A percentile compares a stretch with the other conserved stretches of the same genome.
phyloP scores from a whole-genome alignment of 2,113 vertebrate genomes.

The Struthidea cinerea region DNA sequence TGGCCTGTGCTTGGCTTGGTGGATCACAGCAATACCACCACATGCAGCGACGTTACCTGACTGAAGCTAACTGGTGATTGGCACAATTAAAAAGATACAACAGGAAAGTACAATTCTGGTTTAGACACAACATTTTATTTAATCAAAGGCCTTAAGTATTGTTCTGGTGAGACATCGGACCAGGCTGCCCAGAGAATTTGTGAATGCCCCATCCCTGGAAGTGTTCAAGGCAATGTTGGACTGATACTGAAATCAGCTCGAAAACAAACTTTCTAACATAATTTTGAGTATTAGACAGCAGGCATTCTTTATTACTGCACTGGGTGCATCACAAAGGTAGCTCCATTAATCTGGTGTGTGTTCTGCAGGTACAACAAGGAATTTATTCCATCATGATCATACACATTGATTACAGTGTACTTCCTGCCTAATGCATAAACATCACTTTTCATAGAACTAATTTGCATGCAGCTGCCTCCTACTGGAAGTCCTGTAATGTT shows the following conservation, averaged over 20 bases:
- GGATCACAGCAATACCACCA: rapidly evolving
- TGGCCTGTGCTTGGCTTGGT: rapidly evolving
- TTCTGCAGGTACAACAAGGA: background rate
- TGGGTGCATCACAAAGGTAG: background rate
- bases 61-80: rapidly evolving
- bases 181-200: background rate
- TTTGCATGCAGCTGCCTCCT: background rate
- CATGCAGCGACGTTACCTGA: rapidly evolving
- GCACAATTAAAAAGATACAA: background rate
- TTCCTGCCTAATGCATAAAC: background rate
- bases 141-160: background rate
- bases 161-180: background rate
- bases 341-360: background rate
- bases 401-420: background rate
- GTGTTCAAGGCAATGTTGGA: background rate
- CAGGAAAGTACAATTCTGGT: background rate
- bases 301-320: background rate
- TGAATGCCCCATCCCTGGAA: background rate
- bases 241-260: background rate
- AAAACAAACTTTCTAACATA: background rate
- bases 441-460: background rate
- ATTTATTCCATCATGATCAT: background rate
- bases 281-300: background rate
- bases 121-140: background rate
- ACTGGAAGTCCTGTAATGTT: background rate